Conservation (phyloP, 2,888 invertebrate species). For the Meghimatium bilineatum region DNA sequence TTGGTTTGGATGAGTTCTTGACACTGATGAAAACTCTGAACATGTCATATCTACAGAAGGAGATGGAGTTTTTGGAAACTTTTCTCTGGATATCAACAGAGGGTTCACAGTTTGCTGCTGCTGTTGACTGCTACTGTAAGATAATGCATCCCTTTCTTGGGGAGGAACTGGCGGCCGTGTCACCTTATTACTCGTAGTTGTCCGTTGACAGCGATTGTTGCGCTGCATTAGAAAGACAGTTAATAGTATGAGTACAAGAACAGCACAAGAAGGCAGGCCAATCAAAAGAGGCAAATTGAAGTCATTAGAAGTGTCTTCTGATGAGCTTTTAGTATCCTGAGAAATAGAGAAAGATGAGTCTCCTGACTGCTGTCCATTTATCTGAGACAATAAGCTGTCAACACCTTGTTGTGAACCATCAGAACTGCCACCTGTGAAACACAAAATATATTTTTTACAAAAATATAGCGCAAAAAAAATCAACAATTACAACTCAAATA, state of each 20-base stretch:
- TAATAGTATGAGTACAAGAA: conserved; percentile 64
- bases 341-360: conserved; percentile 21
- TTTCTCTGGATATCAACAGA: conserved; percentile 59
- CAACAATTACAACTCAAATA: no score
- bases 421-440: not conserved
- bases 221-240: conserved; percentile 63
- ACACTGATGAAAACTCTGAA: conserved; percentile 72
- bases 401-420: not conserved
- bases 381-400: conserved; percentile 1
- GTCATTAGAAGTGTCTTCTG: conserved; percentile 45
- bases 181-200: conserved; percentile 48
- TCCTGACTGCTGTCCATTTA: not conserved
- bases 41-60: conserved; percentile 67
- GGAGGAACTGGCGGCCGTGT: conserved; percentile 58
- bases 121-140: conserved; percentile 48
- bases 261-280: conserved; percentile 67
- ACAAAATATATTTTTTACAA: not conserved
- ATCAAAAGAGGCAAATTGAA: conserved; percentile 70
- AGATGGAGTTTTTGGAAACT: conserved; percentile 62
- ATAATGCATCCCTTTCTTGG: conserved; percentile 56
- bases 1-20: conserved; percentile 65
- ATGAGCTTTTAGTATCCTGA: conserved; percentile 18
- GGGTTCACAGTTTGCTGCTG: conserved; percentile 56
- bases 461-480: not conserved
- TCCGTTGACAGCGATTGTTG: conserved; percentile 53